Base-by-base conservation (phyloP, 2,113 vertebrate genomes). In the Saimiri boliviensis region DNA sequence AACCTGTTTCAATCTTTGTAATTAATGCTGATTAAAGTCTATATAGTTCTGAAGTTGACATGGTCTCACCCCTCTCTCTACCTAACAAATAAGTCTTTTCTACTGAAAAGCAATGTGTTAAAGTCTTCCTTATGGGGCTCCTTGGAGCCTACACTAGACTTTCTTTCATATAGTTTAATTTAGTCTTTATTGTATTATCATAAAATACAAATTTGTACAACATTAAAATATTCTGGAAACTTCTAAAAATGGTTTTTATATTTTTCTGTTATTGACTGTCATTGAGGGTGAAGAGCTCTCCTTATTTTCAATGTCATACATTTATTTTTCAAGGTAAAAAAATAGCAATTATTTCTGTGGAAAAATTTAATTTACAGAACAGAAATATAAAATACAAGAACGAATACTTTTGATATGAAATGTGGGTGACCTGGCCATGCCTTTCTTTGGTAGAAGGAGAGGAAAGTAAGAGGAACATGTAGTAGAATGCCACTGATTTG, bases 321-420 rank as follows among this genome's bases (percentile, higher is more conserved):
- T 42, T 79, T 81, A 73, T n/a, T 89, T 94, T 89, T 94, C 56
- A 81, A 93, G 21, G 30, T 91, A 74, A 96, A 83, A 1, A 6
- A 23, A 19, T 76, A 21, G 25, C 56, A 71, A 35, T 71, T 91
- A 84, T 73, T 60, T 80, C 7, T 74, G 8, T 42, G 30, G 20
- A 68, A 81, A 82, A 70, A 20, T 49, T 70, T 7, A 76, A 27
- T 70, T 70, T 66, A 42, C 17, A 93, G 37, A 86, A 58, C 9
- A 47, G 6, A 83, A 70, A 82, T 92, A n/a, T 40, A 63, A 83
- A 73, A 56, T n/a, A 23, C 8, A 63, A 63, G 60, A 63, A 52
- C 54, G 81, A 87, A 27, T 74, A 47, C 5, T 77, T 84, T 73
- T 70, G 7, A n/a, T 37, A 32, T 47, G 6, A 52, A 85, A 70